Conservation (phyloP, 2,113 vertebrate species). For the Takifugu bimaculatus region DNA sequence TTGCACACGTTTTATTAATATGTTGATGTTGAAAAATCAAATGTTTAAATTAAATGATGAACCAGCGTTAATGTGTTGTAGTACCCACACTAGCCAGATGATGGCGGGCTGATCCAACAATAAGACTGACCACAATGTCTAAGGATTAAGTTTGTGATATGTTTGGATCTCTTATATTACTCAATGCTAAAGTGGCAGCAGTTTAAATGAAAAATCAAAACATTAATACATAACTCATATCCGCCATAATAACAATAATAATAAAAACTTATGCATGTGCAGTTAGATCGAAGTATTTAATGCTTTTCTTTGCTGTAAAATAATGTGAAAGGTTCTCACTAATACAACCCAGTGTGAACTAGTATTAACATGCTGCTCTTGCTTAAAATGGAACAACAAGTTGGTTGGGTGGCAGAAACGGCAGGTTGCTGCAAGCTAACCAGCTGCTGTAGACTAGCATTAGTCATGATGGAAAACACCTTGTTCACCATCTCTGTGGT, state of each 20-base stretch:
- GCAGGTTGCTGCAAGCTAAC: slow-evolving; percentile 39
- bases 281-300: neutral
- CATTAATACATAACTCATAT: neutral
- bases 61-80: slow-evolving; percentile 9
- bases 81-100: slow-evolving; percentile 38
- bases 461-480: slow-evolving; percentile 28
- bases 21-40: neutral
- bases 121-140: slow-evolving; percentile 10
- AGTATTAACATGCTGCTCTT: neutral
- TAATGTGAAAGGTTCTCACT: neutral
- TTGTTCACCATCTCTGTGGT: slow-evolving; percentile 12
- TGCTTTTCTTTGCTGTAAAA: neutral
- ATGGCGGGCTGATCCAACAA: slow-evolving; percentile 55
- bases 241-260: neutral
- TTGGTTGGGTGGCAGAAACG: slow-evolving; percentile 45
- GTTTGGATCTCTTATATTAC: too few species aligned
- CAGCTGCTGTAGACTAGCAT: slow-evolving; percentile 9
- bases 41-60: neutral
- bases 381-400: slow-evolving; percentile 49
- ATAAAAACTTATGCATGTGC: neutral
- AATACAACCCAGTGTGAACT: neutral
- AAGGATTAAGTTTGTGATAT: too few species aligned
- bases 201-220: neutral
- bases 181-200: neutral
- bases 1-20: neutral